Percentiles rank a stretch among this genome's conserved stretches.
Evolutionary conservation across 2,113 vertebrate species (phyloP).

Genomic region (Rutilus rutilus): DNA sequence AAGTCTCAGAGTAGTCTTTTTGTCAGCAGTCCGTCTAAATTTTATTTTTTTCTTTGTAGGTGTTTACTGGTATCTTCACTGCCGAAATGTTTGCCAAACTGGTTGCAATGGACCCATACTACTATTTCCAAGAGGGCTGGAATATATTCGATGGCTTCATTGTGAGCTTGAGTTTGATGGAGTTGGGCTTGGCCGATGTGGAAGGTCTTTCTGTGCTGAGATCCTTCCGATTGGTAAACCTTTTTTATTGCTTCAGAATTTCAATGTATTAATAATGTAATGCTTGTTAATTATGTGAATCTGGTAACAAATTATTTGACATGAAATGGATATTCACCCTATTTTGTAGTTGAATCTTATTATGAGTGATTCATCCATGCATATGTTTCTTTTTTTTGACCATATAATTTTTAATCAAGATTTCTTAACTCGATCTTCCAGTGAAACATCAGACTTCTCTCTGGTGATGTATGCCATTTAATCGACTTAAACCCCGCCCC

Average conservation of each 20-base stretch:
- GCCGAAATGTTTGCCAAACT: conserved; percentile 91
- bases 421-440: too few species aligned
- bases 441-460: too few species aligned
- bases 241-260: not conserved
- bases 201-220: conserved; percentile 88
- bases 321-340: not conserved
- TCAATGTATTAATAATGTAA: not conserved
- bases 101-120: conserved; percentile 90
- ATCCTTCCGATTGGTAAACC: conserved; percentile 88
- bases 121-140: conserved; percentile 92
- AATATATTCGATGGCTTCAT: conserved; percentile 93
- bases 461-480: too few species aligned
- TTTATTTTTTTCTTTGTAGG: conserved; percentile 66
- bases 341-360: not conserved
- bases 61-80: conserved; percentile 91
- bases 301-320: not conserved
- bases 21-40: not conserved
- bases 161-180: conserved; percentile 89
- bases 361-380: not conserved
- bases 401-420: too few species aligned
- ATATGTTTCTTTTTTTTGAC: not conserved
- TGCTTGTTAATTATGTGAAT: not conserved
- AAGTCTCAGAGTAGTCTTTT: not conserved
- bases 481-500: too few species aligned
- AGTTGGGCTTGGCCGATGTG: conserved; percentile 84